Percentiles rank a stretch among this genome's conserved stretches.
Conservation (phyloP, 2,113 vertebrate genomes). For the Limnothrissa miodon region DNA sequence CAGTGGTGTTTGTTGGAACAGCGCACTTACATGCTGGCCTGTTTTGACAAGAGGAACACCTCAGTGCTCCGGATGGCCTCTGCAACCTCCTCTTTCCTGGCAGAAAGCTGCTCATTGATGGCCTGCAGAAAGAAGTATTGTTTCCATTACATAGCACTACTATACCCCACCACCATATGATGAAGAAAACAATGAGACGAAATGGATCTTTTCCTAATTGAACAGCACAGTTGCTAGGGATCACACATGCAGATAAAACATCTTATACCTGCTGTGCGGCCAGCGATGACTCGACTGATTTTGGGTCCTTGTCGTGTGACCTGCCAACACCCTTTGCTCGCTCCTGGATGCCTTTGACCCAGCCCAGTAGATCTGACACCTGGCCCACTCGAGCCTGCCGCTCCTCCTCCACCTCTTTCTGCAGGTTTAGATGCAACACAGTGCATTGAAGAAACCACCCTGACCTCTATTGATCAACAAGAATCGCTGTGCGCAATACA, state of each 20-base stretch:
- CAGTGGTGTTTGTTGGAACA: too few species aligned
- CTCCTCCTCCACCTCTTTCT: conserved; percentile 98
- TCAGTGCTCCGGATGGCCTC: conserved; percentile 89
- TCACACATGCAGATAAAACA: not conserved
- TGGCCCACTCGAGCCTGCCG: conserved; percentile 88
- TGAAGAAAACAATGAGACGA: not conserved
- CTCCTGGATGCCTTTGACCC: conserved; percentile 80
- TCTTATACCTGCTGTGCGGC: conserved; percentile 84
- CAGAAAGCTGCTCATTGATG: conserved; percentile 81
- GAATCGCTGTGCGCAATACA: not conserved
- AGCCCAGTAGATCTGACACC: conserved; percentile 87
- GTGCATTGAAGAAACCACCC: not conserved
- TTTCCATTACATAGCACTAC: not conserved
- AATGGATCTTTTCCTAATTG: not conserved
- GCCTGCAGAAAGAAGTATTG: conserved; percentile 65
- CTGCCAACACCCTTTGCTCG: conserved; percentile 56
- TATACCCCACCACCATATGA: too few species aligned
- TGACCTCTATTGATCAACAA: not conserved
- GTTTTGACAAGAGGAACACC: conserved; percentile 89
- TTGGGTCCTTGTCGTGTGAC: conserved; percentile 57
- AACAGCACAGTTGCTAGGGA: not conserved
- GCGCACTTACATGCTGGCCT: conserved; percentile 85
- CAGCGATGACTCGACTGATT: conserved; percentile 81
- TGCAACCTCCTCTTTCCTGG: conserved; percentile 85
- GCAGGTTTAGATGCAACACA: conserved; percentile 30